Evolutionary conservation across 2,797 vertebrate species (phyloP).

Genomic region (Alca torda): DNA sequence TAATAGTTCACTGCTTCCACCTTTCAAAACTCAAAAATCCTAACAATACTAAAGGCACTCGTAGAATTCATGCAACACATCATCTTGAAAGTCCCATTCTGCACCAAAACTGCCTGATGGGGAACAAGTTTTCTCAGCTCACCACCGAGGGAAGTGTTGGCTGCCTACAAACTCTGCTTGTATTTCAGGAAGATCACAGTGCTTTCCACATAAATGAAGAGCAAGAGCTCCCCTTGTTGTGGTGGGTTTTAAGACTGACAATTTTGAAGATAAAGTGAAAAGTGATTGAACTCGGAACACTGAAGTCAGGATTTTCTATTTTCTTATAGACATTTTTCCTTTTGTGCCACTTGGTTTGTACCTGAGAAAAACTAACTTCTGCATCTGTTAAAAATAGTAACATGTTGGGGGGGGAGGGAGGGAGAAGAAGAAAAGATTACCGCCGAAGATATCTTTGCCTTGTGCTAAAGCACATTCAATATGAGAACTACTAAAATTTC

Average conservation of each 20-base stretch:
- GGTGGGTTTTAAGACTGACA: neutral
- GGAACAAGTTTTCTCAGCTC: neutral
- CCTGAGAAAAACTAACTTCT: neutral
- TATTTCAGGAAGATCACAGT: neutral
- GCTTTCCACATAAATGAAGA: neutral
- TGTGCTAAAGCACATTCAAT: neutral
- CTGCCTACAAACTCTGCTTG: neutral
- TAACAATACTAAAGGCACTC: neutral
- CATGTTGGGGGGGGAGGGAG: too few species aligned
- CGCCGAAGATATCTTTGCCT: neutral
- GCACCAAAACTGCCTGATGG: neutral
- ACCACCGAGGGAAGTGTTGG: neutral
- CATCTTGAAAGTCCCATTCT: neutral
- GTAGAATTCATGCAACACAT: neutral
- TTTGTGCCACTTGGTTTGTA: neutral
- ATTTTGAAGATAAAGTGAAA: neutral
- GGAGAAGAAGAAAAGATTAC: neutral
- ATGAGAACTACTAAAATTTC: neutral
- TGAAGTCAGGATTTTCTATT: neutral
- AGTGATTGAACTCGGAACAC: neutral
- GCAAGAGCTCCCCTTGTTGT: neutral
- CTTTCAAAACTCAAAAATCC: neutral
- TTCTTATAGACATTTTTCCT: neutral
- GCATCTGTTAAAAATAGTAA: neutral
- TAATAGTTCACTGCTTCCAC: neutral